phyloP scores from a whole-genome alignment of 2,113 vertebrate genomes.

The Zosterops japonicus region DNA sequence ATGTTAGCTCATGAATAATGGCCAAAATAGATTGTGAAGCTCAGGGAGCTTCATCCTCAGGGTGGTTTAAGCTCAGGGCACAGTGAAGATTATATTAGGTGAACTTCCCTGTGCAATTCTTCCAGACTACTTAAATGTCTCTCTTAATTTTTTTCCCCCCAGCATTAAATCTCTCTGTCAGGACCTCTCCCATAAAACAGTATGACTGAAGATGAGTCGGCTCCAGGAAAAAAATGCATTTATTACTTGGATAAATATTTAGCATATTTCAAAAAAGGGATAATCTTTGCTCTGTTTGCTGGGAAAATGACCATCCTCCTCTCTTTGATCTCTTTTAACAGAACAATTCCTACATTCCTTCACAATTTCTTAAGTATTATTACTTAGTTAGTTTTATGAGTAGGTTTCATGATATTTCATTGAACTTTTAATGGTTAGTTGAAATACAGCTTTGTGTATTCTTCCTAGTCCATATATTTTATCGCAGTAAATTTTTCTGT shows the following conservation, averaged over 20 bases:
- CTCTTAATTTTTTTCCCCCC: not conserved
- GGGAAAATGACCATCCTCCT: not conserved
- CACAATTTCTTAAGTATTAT: not conserved
- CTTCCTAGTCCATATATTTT: not conserved
- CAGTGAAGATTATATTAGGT: not conserved
- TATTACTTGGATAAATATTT: not conserved
- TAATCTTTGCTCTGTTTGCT: not conserved
- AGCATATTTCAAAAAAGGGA: not conserved
- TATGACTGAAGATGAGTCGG: not conserved
- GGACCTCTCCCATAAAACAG: not conserved
- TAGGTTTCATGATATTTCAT: not conserved
- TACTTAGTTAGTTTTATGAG: not conserved
- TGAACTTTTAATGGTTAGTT: not conserved
- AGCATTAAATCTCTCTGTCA: not conserved
- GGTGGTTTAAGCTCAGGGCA: not conserved
- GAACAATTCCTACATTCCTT: not conserved
- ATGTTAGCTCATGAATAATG: not conserved
- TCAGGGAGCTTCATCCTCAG: not conserved
- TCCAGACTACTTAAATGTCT: not conserved
- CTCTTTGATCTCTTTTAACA: not conserved
- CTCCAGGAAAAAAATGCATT: not conserved
- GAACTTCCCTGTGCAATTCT: not conserved
- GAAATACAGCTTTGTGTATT: not conserved
- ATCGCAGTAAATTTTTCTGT: not conserved
- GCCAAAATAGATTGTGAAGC: not conserved